These are phyloP conservation scores for Drosophila aff. DNA, from an alignment of 1,140 invertebrate species.

Conservation along the genomic window DNA sequence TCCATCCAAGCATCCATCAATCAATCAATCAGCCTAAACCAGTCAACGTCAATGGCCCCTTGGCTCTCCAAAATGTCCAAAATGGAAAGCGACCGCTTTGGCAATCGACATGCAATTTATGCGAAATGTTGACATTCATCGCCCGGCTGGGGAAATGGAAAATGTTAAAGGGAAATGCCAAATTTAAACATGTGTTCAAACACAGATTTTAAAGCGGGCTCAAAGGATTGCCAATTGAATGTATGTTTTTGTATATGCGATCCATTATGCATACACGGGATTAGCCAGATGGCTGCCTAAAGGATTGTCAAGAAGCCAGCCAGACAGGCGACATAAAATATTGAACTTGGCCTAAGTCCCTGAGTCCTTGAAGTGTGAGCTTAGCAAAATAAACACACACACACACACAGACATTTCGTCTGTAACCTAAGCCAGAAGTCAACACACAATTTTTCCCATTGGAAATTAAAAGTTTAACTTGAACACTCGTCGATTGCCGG, in stretches of 20 bases:
- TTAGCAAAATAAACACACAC: constrained; percentile 6
- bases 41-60: constrained; percentile 44
- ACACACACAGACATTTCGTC: constrained; percentile 1
- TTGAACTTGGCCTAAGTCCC: constrained; percentile 1
- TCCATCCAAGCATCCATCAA: constrained; percentile 53
- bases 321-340: constrained; percentile 16
- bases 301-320: constrained; percentile 23
- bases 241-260: constrained; percentile 13
- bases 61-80: constrained; percentile 10
- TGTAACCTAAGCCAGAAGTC: constrained; percentile 29
- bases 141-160: constrained; percentile 36
- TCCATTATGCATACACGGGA: constrained; percentile 35
- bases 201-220: constrained; percentile 67
- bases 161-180: constrained; percentile 34
- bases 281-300: constrained; percentile 37
- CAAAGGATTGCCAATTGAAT: constrained; percentile 62
- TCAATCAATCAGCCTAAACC: constrained; percentile 57
- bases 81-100: constrained; percentile 37
- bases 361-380: constrained; percentile 2
- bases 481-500: constrained; percentile 34
- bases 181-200: constrained; percentile 63
- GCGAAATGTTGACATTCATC: constrained; percentile 80
- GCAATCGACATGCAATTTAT: constrained; percentile 78
- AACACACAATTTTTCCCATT: constrained; percentile 14
- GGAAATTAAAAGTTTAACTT: constrained; percentile 25